Evolutionary conservation across 1,140 invertebrate genomes (phyloP), one percentile per base, ranked within the genome.

Genomic region (Elymnias hypermnestra): DNA sequence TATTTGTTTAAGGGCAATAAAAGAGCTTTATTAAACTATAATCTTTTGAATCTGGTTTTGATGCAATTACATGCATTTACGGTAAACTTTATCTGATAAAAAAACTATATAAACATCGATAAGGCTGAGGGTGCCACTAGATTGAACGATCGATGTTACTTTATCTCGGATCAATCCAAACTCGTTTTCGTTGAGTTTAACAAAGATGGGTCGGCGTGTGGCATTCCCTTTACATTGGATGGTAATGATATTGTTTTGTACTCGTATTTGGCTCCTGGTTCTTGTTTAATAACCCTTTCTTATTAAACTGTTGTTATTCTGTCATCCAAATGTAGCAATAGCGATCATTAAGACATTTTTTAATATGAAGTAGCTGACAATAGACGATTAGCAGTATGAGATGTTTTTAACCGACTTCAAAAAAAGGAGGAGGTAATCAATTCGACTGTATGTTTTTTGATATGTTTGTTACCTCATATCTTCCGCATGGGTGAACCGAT

Each of bases 141-240:
- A 55, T 55, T 47, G 42, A 13, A 22, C 41, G 37, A 51, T 56
- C 47, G 42, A 51, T 50, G 53, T 50, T 49, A 39, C 25, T 38
- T 58, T 59, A 59, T 59, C 57, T 55, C 1, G 28, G 25, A 41
- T 36, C 42, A 38, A 55, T 52, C 44, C 36, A 14, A 50, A 50
- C 57, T 51, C 38, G 53, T 56, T 51, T 35, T 44, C 41, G 29
- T 18, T 46, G 12, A 39, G 44, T 53, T 47, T 50, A 43, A 49
- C 50, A 53, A 46, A 39, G 42, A 44, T 48, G 36, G 42, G 40
- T 48, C 35, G 36, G 23, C 40, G 46, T 46, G 36, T 41, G 43
- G 39, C 37, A 18, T 40, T 26, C 15, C 28, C 31, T 26, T 36
- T 22, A 36, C 13, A 18, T 18, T 1, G 4, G 22, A 15, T 44